Evolutionary conservation across 1,140 invertebrate species (phyloP).

Genomic region (Trigoniulus corallinus): DNA sequence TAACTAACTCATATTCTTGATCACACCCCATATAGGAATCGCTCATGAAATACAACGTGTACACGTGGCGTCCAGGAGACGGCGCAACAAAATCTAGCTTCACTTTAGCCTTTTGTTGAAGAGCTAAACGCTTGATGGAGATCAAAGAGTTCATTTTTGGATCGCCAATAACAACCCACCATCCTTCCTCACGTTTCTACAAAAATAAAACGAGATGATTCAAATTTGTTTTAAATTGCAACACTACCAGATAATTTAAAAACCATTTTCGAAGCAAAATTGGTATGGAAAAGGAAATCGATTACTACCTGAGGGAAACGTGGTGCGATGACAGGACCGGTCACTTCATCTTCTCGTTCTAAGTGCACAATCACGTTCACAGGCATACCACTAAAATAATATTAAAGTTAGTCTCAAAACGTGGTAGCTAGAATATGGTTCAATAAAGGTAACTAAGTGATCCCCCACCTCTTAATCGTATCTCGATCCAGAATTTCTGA

Average conservation of each 20-base stretch:
- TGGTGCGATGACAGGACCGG: slow-evolving; percentile 89
- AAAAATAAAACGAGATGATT: slow-evolving; percentile 19
- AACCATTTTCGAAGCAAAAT: too few relatives aligned
- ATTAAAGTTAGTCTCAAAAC: neutral
- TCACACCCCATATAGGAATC: slow-evolving; percentile 97
- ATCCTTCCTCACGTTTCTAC: slow-evolving; percentile 94
- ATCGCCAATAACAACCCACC: slow-evolving; percentile 99
- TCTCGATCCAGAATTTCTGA: slow-evolving; percentile 82
- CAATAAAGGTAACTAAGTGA: slow-evolving; percentile 1
- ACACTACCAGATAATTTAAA: too few relatives aligned
- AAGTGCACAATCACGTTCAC: slow-evolving; percentile 80
- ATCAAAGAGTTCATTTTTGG: slow-evolving; percentile 82
- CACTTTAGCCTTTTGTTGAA: slow-evolving; percentile 85
- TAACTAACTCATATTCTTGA: slow-evolving; percentile 80
- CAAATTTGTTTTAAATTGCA: slow-evolving; percentile 5
- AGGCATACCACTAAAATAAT: slow-evolving; percentile 45
- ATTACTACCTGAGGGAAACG: slow-evolving; percentile 92
- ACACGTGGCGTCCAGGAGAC: slow-evolving; percentile 56
- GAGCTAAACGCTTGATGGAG: slow-evolving; percentile 86
- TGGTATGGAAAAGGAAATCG: too few relatives aligned
- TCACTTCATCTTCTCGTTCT: slow-evolving; percentile 93
- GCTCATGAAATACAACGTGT: slow-evolving; percentile 97
- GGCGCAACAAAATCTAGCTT: slow-evolving; percentile 92
- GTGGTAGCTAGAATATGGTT: too few relatives aligned
- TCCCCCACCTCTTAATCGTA: slow-evolving; percentile 30